phyloP scores from a whole-genome alignment of 2,888 invertebrate species.

The Panzeria rudis region DNA sequence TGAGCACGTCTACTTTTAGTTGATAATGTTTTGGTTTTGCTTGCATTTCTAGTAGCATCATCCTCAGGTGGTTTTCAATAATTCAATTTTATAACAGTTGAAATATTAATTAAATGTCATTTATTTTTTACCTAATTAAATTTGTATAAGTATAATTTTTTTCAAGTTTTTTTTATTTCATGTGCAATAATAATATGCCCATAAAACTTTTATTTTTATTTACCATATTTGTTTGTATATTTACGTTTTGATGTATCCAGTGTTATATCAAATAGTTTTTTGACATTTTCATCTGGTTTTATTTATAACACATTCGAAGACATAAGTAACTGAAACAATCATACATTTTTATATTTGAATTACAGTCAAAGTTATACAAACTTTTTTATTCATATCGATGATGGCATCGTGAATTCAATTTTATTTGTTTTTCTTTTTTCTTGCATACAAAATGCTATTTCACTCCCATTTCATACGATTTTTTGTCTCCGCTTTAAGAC shows the following conservation, averaged over 20 bases:
- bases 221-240: conserved; percentile 9
- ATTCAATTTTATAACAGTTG: conserved; percentile 25
- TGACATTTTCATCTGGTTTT: conserved; percentile 57
- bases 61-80: not conserved
- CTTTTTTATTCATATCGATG: not conserved
- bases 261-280: conserved; percentile 58
- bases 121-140: not conserved
- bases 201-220: conserved; percentile 37
- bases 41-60: conserved; percentile 34
- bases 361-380: not conserved
- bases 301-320: conserved; percentile 40
- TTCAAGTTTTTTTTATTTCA: conserved; percentile 5
- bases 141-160: not conserved
- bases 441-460: no score
- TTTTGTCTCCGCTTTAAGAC: no score
- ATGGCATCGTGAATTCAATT: not conserved
- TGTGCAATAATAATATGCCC: conserved; percentile 2
- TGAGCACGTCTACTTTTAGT: conserved; percentile 9
- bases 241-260: conserved; percentile 7
- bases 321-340: no score
- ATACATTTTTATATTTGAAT: conserved; percentile 16
- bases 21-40: conserved; percentile 8
- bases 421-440: no score
- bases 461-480: no score
- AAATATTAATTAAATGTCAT: conserved; percentile 54